These are phyloP conservation scores for Eospalax fontanierii DNA, from an alignment of 2,797 vertebrate species.

Conservation along the genomic window DNA sequence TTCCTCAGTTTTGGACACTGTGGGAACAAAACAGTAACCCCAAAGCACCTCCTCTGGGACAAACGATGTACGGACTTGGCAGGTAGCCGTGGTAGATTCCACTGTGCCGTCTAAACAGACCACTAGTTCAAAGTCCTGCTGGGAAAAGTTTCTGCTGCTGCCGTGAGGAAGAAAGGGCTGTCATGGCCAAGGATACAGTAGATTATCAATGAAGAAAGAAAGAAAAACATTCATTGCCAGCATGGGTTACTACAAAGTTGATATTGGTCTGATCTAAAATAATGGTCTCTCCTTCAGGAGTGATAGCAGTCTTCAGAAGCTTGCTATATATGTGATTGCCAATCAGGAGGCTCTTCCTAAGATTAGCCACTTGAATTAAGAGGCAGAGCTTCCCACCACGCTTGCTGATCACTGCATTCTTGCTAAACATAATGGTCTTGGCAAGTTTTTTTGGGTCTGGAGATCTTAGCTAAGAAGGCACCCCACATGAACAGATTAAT, in stretches of 20 bases:
- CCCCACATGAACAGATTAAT: slow-evolving; percentile 98
- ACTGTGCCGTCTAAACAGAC: slow-evolving; percentile 96
- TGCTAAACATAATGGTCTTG: slow-evolving; percentile 97
- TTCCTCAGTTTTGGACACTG: slow-evolving; percentile 97
- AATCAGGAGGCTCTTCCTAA: slow-evolving; percentile 97
- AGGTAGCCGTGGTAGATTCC: slow-evolving; percentile 96
- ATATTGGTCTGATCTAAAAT: slow-evolving; percentile 97
- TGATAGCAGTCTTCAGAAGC: slow-evolving; percentile 94
- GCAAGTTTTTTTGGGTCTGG: slow-evolving; percentile 95
- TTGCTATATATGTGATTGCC: slow-evolving; percentile 98
- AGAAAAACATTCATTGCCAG: slow-evolving; percentile 98
- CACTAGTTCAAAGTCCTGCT: slow-evolving; percentile 97
- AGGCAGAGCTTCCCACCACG: slow-evolving; percentile 94
- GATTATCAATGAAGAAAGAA: slow-evolving; percentile 96
- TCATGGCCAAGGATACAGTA: slow-evolving; percentile 95
- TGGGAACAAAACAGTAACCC: slow-evolving; percentile 97
- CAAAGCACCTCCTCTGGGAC: slow-evolving; percentile 97
- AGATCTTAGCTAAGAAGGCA: slow-evolving; percentile 96
- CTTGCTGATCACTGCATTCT: slow-evolving; percentile 95
- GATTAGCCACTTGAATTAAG: slow-evolving; percentile 96
- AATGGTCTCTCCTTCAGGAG: slow-evolving; percentile 96
- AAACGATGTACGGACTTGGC: slow-evolving; percentile 97
- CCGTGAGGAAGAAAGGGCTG: slow-evolving; percentile 98
- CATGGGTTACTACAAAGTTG: slow-evolving; percentile 93
- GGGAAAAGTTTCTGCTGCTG: slow-evolving; percentile 95